Conservation (phyloP, 2,113 vertebrate species). For the Cygnus buccinator region DNA sequence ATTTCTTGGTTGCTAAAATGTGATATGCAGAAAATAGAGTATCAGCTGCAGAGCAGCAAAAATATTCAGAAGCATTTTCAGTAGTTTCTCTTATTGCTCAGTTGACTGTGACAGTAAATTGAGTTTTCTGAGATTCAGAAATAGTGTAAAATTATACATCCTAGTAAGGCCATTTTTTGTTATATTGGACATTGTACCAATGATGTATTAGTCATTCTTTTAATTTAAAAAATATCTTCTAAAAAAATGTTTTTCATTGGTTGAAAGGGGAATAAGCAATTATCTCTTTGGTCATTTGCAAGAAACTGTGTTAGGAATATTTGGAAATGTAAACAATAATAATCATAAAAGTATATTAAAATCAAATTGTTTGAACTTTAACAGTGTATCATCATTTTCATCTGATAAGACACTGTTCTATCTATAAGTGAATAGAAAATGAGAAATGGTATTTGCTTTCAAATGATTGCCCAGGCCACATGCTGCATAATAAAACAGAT, state of each 20-base stretch:
- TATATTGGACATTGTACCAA: background rate
- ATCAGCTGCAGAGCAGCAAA: background rate
- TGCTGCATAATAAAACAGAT: constrained; percentile 6
- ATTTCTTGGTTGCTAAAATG: background rate
- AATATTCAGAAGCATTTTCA: background rate
- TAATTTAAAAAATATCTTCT: background rate
- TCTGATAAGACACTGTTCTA: background rate
- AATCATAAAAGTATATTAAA: background rate
- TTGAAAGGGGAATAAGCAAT: background rate
- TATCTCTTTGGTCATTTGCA: background rate
- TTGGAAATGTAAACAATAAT: background rate
- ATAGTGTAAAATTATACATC: background rate
- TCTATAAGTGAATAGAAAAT: background rate
- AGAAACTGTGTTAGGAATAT: background rate
- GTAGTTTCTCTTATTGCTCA: background rate
- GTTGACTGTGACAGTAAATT: background rate
- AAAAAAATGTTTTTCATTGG: background rate
- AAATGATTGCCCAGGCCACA: background rate
- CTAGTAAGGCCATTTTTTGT: background rate
- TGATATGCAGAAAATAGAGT: background rate
- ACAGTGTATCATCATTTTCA: background rate
- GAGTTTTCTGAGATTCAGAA: background rate
- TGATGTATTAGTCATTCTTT: background rate
- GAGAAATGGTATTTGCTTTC: constrained; percentile 15
- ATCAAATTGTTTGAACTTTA: background rate